Evolutionary conservation across 2,113 vertebrate genomes (phyloP).

Genomic region (Oryzias curvinotus): DNA sequence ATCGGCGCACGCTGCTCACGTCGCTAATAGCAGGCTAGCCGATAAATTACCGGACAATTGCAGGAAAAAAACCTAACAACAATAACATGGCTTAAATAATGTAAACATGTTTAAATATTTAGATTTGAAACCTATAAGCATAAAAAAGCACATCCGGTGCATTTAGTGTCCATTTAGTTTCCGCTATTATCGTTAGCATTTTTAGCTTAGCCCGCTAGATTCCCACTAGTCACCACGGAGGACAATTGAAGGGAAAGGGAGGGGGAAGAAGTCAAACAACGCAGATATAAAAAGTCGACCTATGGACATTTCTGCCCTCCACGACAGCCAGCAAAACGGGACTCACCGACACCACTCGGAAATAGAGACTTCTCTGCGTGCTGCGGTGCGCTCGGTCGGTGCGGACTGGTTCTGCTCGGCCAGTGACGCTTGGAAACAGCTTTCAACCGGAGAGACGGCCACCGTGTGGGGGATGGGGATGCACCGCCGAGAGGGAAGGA

Average conservation of each 20-base stretch:
- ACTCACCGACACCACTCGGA: constrained; percentile 59
- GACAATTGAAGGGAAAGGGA: constrained; percentile 67
- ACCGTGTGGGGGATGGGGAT: constrained; percentile 75
- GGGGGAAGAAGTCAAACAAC: constrained; percentile 14
- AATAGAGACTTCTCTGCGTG: constrained; percentile 14
- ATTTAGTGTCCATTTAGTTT: constrained; percentile 5
- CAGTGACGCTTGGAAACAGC: constrained; percentile 64
- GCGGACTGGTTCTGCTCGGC: constrained; percentile 60
- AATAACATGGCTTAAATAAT: neutral
- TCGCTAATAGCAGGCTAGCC: constrained; percentile 61
- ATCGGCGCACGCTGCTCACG: constrained; percentile 46
- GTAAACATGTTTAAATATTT: neutral
- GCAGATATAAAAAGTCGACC: constrained; percentile 48
- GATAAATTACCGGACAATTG: constrained; percentile 10
- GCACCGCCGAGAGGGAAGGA: constrained; percentile 59
- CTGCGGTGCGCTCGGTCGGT: constrained; percentile 44
- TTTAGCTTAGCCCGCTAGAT: constrained; percentile 67
- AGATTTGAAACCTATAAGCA: neutral
- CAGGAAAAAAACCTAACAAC: constrained; percentile 19
- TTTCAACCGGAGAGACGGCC: constrained; percentile 66
- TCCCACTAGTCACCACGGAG: constrained; percentile 52
- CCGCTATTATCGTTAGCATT: constrained; percentile 36
- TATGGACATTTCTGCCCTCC: constrained; percentile 33
- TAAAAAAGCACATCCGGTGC: neutral
- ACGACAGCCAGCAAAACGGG: constrained; percentile 9